Evolutionary conservation across 1,140 invertebrate species (phyloP), one percentile per base, ranked within the genome.

Genomic region (Samia ricini): DNA sequence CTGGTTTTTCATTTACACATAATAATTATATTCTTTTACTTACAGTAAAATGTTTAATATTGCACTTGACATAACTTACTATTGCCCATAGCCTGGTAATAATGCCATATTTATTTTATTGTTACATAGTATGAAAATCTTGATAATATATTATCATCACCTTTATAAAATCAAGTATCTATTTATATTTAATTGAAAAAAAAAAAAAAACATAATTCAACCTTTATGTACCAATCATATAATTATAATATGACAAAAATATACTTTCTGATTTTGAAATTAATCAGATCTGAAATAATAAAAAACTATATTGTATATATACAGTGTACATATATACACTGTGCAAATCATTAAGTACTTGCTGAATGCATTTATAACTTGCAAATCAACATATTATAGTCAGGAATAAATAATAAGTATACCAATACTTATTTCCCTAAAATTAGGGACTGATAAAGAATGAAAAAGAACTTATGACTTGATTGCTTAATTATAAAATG

Each of bases 41-140:
- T 87, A 83, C 61, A 89, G 86, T 87, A 89, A 89, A 85, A 78
- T 77, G 55, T 85, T 85, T 83, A 74, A 83, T 88, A 88, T 88
- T 88, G 85, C 85, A 88, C 85, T 82, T 69, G 72, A 72, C 73
- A 76, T 75, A 76, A 76, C 29, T 76, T 74, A 74, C 71, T 76
- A 79, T 79, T 79, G 71, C 67, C 42, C 22, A 56, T 49, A 42
- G 33, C 33, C 33, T 10, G 33, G 8, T 42, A n/a, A n/a, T 42
- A 15, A 42, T 42, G 10, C 10, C 10, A 29, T 29, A 10, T 29
- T 29, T 5, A 7, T 42, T 42, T 42, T 15, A 42, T 12, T 15
- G 0, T 42, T 42, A 15, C 33, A 42, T 15, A n/a, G n/a, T n/a
- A 42, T 12, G 33, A 42, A 42, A 12, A 42, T 42, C 12, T 42